These are phyloP conservation scores for Oenanthe oenanthe DNA, from an alignment of 2,113 vertebrate genomes.

Conservation along the genomic window DNA sequence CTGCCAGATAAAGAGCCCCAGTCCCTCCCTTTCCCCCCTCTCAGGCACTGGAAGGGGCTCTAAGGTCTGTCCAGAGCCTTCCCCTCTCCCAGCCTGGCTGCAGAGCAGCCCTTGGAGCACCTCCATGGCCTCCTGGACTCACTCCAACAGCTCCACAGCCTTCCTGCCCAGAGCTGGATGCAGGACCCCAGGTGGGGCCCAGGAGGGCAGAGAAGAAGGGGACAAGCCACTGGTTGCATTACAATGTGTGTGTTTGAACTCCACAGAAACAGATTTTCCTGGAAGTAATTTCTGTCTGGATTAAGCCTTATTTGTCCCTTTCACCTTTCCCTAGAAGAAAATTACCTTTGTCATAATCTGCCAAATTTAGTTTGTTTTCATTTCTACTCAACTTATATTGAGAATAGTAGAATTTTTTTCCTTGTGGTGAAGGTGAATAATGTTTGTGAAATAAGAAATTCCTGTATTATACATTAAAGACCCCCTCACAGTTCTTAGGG, in stretches of 20 bases:
- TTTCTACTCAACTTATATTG: background rate
- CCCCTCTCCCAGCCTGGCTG: background rate
- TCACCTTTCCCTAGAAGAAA: background rate
- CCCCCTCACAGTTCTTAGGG: background rate
- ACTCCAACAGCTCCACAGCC: fast-evolving
- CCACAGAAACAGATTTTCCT: background rate
- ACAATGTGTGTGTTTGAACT: background rate
- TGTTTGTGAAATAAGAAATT: background rate
- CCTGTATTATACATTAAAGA: background rate
- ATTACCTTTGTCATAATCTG: background rate
- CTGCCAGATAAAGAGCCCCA: background rate
- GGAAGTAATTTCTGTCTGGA: background rate
- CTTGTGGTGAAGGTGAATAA: background rate
- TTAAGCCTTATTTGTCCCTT: background rate
- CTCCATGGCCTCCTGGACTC: background rate
- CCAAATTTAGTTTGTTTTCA: background rate
- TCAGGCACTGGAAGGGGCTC: background rate
- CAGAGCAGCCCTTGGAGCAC: background rate
- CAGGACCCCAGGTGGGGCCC: background rate
- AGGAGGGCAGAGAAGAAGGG: background rate
- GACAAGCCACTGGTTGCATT: background rate
- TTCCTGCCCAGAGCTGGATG: background rate
- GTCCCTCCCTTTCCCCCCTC: background rate
- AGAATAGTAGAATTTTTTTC: background rate
- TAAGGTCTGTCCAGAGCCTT: background rate